Evolutionary conservation across 2,113 vertebrate genomes (phyloP), one percentile per base, ranked within the genome.

Genomic region (Atractosteus spatula): DNA sequence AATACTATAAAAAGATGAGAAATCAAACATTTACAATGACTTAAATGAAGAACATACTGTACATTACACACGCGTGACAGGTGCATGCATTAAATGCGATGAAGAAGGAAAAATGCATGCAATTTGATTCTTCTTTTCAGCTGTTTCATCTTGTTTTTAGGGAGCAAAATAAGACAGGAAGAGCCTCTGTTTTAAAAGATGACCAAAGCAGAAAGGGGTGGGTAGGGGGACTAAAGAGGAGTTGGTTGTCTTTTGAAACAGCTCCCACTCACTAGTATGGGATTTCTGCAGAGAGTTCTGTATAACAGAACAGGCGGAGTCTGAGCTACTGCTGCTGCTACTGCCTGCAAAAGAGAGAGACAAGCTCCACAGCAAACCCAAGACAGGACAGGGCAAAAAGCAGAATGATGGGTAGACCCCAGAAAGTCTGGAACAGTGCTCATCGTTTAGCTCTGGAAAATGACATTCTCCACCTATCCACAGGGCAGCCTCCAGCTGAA

Each of bases 221-320:
- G 76, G 77, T 72, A 77, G 81, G 68, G 77, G 44, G 54, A 66
- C 59, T 71, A 72, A 47, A 69, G 57, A 73, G 55, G 74, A 74
- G 69, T 44, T 74, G 62, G 69, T 45, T 74, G 65, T 61, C 66
- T 78, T 78, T 75, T 77, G 72, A 77, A 84, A 86, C 88, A 89
- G 88, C 91, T 93, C 89, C 91, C 91, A 96, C 94, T 96, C 95
- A 96, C 94, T 94, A 94, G 92, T 89, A 81, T 91, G 92, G 90
- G 88, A 80, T 88, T 93, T 92, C 88, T 92, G 92, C 91, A 93
- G 90, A 93, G 93, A 91, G 89, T 89, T 89, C 82, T 89, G 90
- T 88, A 90, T 88, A 84, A 95, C 90, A 93, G 90, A 93, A 78
- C 89, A 93, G 89, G 89, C 91, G 83, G 92, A 93, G 84, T 93